These are phyloP conservation scores for Noturus placidus DNA, from an alignment of 2,113 vertebrate species.

Conservation along the genomic window DNA sequence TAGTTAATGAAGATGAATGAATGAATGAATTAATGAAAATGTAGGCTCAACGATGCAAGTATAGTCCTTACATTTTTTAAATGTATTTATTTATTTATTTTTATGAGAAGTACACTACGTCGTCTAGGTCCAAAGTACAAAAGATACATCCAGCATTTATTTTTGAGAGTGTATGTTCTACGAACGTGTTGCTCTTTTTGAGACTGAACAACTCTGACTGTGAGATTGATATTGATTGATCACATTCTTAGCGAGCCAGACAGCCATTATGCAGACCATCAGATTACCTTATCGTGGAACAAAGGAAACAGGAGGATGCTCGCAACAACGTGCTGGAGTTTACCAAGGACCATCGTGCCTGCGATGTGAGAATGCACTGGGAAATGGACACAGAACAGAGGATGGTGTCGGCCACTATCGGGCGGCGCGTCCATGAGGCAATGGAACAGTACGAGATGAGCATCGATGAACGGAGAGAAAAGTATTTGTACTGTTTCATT, in stretches of 20 bases:
- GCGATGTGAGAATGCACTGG: slow-evolving; percentile 63
- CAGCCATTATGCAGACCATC: slow-evolving; percentile 43
- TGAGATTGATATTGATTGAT: not conserved
- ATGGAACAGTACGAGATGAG: slow-evolving; percentile 66
- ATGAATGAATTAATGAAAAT: not conserved
- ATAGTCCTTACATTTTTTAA: not conserved
- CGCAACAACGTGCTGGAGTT: slow-evolving; percentile 61
- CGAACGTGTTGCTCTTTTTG: not conserved
- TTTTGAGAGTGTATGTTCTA: not conserved
- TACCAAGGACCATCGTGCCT: slow-evolving; percentile 55
- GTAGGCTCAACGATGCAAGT: not conserved
- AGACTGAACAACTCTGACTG: not conserved
- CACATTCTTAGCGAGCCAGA: slow-evolving; percentile 68
- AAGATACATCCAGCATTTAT: not conserved
- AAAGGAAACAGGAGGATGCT: slow-evolving; percentile 58
- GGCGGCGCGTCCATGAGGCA: slow-evolving; percentile 61
- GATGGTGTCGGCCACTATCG: slow-evolving; percentile 56
- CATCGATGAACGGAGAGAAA: slow-evolving; percentile 73
- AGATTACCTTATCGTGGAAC: slow-evolving; percentile 57
- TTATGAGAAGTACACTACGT: not conserved
- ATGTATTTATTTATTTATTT: too few relatives aligned
- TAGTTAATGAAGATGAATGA: not conserved
- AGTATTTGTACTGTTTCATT: slow-evolving; percentile 64
- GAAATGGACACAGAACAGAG: slow-evolving; percentile 61
- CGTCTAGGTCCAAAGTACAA: not conserved